Conservation (phyloP, 2,797 vertebrate species). For the Siniperca scherzeri region DNA sequence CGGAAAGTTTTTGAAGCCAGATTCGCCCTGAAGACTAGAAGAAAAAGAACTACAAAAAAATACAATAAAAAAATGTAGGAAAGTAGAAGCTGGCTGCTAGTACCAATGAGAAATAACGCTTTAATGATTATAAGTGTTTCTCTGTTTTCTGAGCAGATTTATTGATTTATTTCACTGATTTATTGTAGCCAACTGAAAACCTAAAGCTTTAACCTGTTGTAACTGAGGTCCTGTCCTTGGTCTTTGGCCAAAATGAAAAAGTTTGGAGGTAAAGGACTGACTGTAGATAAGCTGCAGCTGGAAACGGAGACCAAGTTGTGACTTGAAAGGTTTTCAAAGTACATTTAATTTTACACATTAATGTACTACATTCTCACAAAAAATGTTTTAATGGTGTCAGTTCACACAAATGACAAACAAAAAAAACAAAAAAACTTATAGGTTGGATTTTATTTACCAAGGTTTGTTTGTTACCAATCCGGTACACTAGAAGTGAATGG, state of each 20-base stretch:
- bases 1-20: conserved; percentile 20
- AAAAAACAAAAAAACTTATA: neutral
- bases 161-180: too few species aligned
- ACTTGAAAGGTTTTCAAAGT: neutral
- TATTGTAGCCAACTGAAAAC: conserved; percentile 62
- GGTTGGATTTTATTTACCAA: neutral
- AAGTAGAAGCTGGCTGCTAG: conserved; percentile 78
- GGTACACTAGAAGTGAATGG: neutral
- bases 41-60: conserved; percentile 50
- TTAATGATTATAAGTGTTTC: conserved; percentile 75
- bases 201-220: conserved; percentile 83
- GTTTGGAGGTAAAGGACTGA: conserved; percentile 30
- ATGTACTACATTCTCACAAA: neutral
- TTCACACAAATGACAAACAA: conserved; percentile 29
- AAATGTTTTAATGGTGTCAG: neutral
- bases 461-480: neutral
- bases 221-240: conserved; percentile 24
- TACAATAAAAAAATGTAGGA: conserved; percentile 60
- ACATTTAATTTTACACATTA: neutral
- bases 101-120: conserved; percentile 76
- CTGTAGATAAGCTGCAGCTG: conserved; percentile 3
- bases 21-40: conserved; percentile 60
- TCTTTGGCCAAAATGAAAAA: conserved; percentile 57
- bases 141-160: conserved; percentile 38
- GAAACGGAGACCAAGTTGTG: conserved; percentile 38